phyloP scores from a whole-genome alignment of 2,113 vertebrate genomes.

The Oceanites oceanicus region DNA sequence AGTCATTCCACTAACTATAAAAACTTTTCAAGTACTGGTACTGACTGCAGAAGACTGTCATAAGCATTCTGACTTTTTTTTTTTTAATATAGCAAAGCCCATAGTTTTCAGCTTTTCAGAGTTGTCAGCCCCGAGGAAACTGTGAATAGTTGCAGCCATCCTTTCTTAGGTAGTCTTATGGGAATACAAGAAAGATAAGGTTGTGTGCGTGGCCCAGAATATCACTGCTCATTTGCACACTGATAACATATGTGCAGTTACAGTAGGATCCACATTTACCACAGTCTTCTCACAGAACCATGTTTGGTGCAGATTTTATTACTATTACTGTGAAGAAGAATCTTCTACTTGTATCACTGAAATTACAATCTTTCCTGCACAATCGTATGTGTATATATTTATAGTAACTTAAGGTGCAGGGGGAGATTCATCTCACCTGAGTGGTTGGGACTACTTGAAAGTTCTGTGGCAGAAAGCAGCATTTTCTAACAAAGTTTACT shows the following conservation, averaged over 20 bases:
- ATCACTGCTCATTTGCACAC: not conserved
- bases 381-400: not conserved
- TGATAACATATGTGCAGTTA: not conserved
- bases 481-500: not conserved
- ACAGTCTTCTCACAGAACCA: not conserved
- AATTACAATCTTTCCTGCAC: not conserved
- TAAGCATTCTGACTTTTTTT: not conserved
- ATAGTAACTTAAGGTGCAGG: not conserved
- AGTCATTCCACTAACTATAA: not conserved
- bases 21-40: not conserved
- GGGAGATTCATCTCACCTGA: not conserved
- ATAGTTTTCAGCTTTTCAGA: not conserved
- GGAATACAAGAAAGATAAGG: not conserved
- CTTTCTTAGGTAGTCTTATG: not conserved
- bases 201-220: not conserved
- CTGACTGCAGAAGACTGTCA: not conserved
- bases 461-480: not conserved
- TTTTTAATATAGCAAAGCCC: not conserved
- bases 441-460: not conserved
- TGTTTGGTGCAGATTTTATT: not conserved
- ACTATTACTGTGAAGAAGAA: not conserved
- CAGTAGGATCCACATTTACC: not conserved
- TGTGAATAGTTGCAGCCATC: not conserved
- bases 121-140: not conserved
- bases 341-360: not conserved